Evolutionary conservation across 2,113 vertebrate species (phyloP).

Genomic region (Corythaixoides concolor): DNA sequence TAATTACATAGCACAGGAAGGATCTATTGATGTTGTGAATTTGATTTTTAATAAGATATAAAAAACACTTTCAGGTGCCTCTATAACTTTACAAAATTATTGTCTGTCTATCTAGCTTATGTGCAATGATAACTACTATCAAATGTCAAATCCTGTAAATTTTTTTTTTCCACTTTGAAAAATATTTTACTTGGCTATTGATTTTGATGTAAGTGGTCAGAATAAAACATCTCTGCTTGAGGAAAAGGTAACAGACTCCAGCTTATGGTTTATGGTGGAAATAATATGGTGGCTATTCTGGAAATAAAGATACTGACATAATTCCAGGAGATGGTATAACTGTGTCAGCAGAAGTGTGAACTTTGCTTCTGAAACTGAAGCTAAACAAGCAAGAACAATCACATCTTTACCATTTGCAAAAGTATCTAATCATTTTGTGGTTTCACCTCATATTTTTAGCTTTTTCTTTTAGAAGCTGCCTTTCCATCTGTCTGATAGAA

Average conservation of each 20-base stretch:
- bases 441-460: neutral
- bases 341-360: neutral
- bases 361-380: neutral
- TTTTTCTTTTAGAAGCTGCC: neutral
- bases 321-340: neutral
- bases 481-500: neutral
- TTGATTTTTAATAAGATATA: constrained; percentile 75
- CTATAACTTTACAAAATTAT: constrained; percentile 58
- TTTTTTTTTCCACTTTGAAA: neutral
- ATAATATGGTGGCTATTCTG: neutral
- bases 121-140: neutral
- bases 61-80: constrained; percentile 18
- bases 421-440: neutral
- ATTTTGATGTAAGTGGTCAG: neutral
- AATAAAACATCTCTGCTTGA: neutral
- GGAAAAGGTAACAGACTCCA: neutral
- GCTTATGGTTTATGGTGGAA: neutral
- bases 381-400: neutral
- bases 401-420: neutral
- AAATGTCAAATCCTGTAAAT: neutral
- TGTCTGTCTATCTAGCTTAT: constrained; percentile 28
- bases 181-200: neutral
- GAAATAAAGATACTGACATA: neutral
- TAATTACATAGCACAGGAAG: constrained; percentile 80
- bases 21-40: constrained; percentile 74